Conservation (phyloP, 2,797 vertebrate species). For the Ctenopoma multispine region DNA sequence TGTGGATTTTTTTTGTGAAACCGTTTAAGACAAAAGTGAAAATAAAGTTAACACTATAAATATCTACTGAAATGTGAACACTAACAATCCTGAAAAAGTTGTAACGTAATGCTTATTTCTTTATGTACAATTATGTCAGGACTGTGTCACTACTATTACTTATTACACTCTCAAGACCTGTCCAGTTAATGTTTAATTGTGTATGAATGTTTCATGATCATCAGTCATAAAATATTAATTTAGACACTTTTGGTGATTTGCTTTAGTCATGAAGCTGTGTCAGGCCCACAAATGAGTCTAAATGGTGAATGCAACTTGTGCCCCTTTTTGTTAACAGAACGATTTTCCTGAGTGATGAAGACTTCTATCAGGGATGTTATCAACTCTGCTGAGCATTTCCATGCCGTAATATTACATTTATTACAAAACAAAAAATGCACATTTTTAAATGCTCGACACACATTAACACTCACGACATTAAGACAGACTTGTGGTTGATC, state of each 20-base stretch:
- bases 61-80: too few relatives aligned
- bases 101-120: too few relatives aligned
- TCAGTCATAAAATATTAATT: conserved; percentile 52
- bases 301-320: background rate
- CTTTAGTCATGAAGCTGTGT: background rate
- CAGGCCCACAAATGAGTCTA: background rate
- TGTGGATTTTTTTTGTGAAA: background rate
- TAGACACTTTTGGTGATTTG: background rate
- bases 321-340: too few relatives aligned
- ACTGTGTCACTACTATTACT: too few relatives aligned
- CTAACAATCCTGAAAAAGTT: too few relatives aligned
- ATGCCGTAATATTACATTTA: background rate
- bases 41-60: background rate
- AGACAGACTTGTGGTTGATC: too few relatives aligned
- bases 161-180: background rate
- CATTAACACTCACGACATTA: too few relatives aligned
- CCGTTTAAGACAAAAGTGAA: background rate
- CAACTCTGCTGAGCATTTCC: background rate
- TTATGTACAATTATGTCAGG: too few relatives aligned
- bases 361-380: background rate
- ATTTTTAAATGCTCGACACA: too few relatives aligned
- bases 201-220: conserved; percentile 43
- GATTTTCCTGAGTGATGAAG: too few relatives aligned
- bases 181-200: conserved; percentile 43
- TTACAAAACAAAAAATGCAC: too few relatives aligned